Evolutionary conservation across 2,797 vertebrate genomes (phyloP), one percentile per base, ranked within the genome.

Genomic region (Halcyon smyrnensis): DNA sequence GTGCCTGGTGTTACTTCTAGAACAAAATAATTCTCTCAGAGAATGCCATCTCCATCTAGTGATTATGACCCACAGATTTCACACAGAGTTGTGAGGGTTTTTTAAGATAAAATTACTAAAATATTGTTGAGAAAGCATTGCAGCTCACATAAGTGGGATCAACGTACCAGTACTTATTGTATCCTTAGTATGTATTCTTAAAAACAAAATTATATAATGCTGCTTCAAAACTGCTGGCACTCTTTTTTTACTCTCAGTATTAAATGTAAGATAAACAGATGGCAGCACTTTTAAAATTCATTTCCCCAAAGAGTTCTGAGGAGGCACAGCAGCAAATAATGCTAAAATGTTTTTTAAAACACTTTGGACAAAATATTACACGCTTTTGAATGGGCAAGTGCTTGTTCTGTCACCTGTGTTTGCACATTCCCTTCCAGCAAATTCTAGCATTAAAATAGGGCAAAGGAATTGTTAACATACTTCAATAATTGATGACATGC

Each of bases 191-290:
- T 67, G 88, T 87, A 80, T 62, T 89, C 87, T 91, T 95, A 74
- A 93, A 84, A 95, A 43, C 64, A 78, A 70, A 86, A 89, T 87
- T 91, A 92, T 64, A 77, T 65, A 96, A 95, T 51, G 21, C 63
- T 89, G 85, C 51, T 70, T 50, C 78, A 80, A 83, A 87, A 86
- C 57, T 63, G 74, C 15, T 57, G 85, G 25, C 70, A 81, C 2
- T 63, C 73, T 41, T 90, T 89, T 95, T 96, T 91, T 65, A 68
- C 71, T 67, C 81, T 92, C 2, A 0, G 24, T 32, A 92, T 60
- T 81, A 87, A 88, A 95, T 73, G 54, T 51, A 81, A 97, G 68
- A 84, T 84, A 97, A 97, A 95, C 93, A 96, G 87, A 97, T 94
- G 92, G 96, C 65, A 95, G 76, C 45, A 75, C 68, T 97, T 97